Base-by-base conservation (phyloP, 1,140 invertebrate species). In the Megalonaias nervosa region DNA sequence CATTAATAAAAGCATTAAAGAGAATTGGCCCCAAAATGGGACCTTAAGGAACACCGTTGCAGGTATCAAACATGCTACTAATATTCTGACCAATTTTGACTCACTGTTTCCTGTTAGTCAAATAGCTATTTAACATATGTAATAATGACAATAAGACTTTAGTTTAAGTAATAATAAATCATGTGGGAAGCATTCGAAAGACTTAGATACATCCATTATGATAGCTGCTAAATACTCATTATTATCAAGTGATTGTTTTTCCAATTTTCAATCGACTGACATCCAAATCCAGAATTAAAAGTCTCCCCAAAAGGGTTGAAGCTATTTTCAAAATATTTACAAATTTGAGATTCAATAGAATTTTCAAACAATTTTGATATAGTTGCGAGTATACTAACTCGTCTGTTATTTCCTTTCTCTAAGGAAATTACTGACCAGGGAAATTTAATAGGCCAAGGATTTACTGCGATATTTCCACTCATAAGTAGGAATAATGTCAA, bases 331-430 rank as follows among this genome's bases (percentile, higher is more conserved):
- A 68, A 68, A 68, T 38, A 68, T 12, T 68, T 17, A 14, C 3
- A 16, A 16, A 68, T 26, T 56, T 68, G 67, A 48, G 26, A 31
- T 19, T 68, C 55, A 31, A 68, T 68, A 38, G 56, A 0, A 38
- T 48, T 19, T 68, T 68, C 56, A 68, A 38, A 48, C 12, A 26
- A 9, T 38, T 68, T 68, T 16, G 67, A 68, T 21, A 61, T 13
- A 31, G 55, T 38, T 68, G 67, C 26, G 14, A 68, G 55, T 15
- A 68, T 68, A 48, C 73, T 75, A 21, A 75, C 55, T 26, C 55
- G 66, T 58, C 66, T 56, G 55, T 75, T 60, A 59, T 75, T 75
- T 5, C 65, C 23, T n/a, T 65, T 73, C 19, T 73, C 71, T 26
- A 67, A 31, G 26, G 26, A 31, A 31, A 31, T 31, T 31, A 31